Evolutionary conservation across 2,797 vertebrate genomes (phyloP), one percentile per base, ranked within the genome.

Genomic region (Melanogrammus aeglefinus): DNA sequence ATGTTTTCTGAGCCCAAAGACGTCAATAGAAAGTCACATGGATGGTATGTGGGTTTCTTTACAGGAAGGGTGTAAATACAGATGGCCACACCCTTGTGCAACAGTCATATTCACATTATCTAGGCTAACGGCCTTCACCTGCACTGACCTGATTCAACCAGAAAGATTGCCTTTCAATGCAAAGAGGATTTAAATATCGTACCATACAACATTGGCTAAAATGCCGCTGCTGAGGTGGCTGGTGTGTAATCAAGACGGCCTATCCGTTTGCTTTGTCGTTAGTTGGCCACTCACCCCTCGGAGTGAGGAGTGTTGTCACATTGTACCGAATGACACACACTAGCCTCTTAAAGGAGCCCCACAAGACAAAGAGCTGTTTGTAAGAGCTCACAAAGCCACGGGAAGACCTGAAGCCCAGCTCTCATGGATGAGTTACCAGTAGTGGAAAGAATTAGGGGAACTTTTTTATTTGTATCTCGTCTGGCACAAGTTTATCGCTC

Each of bases 311-410:
- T 78, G 76, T 66, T 77, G 75, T 77, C 73, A 47, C 51, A 78
- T 82, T 86, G 78, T 77, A 81, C 80, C 79, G 78, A 83, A 83
- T 85, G 84, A 83, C 78, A 87, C 80, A 80, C 80, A 80, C 81
- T 75, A 76, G 73, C 79, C 77, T 83, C 76, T 83, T 79, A 76
- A 82, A 83, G 79, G 33, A 85, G 77, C 78, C 79, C 79, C 74
- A n/a, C 79, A 31, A 84, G 75, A 90, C 85, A 90, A 87, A 87
- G 87, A 82, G 41, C 1, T 69, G 82, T 82, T 84, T 90, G 87
- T 91, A 41, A 77, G 69, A n/a, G 24, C 74, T 84, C 39, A 38
- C 47, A 75, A 79, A 78, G 76, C 73, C 16, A 76, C 77, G 75
- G 80, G 79, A 76, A 83, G 80, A 84, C 76, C 76, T 72, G 6